Conservation (phyloP, 2,113 vertebrate species). For the Mystacornis crossleyi region DNA sequence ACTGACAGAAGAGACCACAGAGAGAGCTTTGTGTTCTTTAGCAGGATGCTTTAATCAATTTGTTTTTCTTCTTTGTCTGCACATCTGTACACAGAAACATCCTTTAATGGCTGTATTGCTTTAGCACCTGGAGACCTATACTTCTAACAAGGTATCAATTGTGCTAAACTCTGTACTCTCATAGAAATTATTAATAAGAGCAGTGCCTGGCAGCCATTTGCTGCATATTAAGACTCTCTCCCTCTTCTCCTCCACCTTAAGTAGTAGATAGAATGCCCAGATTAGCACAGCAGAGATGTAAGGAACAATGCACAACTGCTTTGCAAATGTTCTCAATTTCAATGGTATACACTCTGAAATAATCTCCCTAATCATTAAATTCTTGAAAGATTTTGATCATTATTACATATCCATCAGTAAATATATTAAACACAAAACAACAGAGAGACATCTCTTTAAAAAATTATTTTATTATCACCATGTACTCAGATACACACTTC, state of each 20-base stretch:
- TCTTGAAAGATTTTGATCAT: neutral
- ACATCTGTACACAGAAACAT: neutral
- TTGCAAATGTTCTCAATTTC: neutral
- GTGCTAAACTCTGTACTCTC: neutral
- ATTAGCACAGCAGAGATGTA: neutral
- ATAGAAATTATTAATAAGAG: neutral
- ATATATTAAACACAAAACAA: neutral
- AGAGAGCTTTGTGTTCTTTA: neutral
- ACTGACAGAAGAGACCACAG: neutral
- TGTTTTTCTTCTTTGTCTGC: neutral
- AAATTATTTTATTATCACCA: neutral
- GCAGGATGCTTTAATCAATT: neutral
- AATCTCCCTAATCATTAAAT: neutral
- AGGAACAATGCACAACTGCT: neutral
- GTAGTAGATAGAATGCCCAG: neutral
- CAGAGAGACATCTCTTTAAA: neutral
- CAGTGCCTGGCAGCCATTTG: neutral
- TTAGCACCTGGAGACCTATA: neutral
- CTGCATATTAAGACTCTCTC: neutral
- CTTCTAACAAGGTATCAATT: neutral
- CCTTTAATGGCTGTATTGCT: neutral
- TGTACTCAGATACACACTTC: neutral
- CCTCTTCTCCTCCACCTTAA: neutral
- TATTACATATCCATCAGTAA: neutral
- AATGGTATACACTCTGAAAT: neutral